These are phyloP conservation scores for Drosophila paranaensis DNA, from an alignment of 2,888 invertebrate genomes.

Conservation along the genomic window DNA sequence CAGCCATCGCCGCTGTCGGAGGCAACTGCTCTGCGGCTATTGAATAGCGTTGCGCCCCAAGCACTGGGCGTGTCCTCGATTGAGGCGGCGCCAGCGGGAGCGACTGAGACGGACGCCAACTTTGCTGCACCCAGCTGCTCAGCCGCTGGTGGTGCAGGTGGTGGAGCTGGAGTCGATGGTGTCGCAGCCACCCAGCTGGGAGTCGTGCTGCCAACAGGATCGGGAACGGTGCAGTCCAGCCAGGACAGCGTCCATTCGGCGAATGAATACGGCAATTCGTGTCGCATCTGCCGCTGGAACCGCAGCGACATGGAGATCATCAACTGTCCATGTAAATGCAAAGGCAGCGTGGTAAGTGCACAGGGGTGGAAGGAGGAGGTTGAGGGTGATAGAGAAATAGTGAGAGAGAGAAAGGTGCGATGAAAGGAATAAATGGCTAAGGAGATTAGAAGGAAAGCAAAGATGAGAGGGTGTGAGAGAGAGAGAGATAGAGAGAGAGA, in stretches of 20 bases:
- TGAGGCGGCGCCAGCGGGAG: slow-evolving; percentile 1
- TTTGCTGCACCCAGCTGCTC: slow-evolving; percentile 2
- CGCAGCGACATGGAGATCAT: slow-evolving; percentile 77
- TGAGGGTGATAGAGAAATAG: not conserved
- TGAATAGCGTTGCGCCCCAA: slow-evolving; percentile 55
- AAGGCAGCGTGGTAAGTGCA: slow-evolving; percentile 81
- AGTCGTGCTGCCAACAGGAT: not conserved
- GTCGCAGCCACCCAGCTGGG: slow-evolving; percentile 14
- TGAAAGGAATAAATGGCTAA: not conserved
- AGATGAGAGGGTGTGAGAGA: not conserved
- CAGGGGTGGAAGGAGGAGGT: not conserved
- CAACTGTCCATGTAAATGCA: slow-evolving; percentile 82
- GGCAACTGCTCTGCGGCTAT: slow-evolving; percentile 68
- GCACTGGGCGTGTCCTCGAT: not conserved
- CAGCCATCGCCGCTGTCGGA: slow-evolving; percentile 53
- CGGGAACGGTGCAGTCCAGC: slow-evolving; percentile 12
- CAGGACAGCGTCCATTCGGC: slow-evolving; percentile 71
- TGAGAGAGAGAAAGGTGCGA: not conserved
- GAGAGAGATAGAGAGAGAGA: too few species aligned
- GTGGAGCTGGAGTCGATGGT: not conserved
- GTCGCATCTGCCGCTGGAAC: slow-evolving; percentile 83
- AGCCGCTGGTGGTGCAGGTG: not conserved
- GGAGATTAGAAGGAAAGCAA: not conserved
- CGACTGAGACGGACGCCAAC: not conserved
- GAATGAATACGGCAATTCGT: slow-evolving; percentile 78